Evolutionary conservation across 2,888 invertebrate species (phyloP), one percentile per base, ranked within the genome.

Genomic region (Caenorhabditis wallacei): DNA sequence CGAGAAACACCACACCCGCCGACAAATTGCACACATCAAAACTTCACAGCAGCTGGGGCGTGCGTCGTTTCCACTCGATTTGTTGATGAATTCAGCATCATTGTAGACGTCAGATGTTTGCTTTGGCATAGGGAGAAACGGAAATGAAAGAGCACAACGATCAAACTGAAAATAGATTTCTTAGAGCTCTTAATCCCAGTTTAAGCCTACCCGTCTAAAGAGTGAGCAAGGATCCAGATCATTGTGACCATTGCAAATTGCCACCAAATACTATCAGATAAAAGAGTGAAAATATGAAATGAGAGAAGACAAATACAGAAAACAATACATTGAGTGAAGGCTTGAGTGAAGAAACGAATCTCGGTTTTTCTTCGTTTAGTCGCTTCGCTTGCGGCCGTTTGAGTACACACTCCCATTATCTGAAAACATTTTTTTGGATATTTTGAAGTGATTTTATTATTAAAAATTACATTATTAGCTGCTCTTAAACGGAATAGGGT

Each of bases 161-260:
- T 80, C 11, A 80, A 40, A 2, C 79, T 79, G 64, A 63, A 69
- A 18, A 56, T 13, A 5, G 18, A 13, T 48, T 48, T 2, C 13
- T 48, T 8, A 18, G 3, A 48, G 46, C n/a, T 20, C 1, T 13
- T 48, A 48, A 48, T 48, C 46, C 18, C 18, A 30, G 30, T 5
- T 5, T 5, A 48, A 24, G n/a, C 46, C 11, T 57, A 75, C 64
- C 80, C 80, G 37, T 81, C 80, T n/a, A 70, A 22, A n/a, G 70
- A 75, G 26, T 81, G 80, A 8, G 74, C 75, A 11, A 63, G 54
- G 5, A 81, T 74, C 80, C 80, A 81, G 4, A 74, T 56, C 74
- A 81, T 81, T 10, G 80, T 81, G 18, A 81, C 80, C 80, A 75
- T 81, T 30, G 75, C 40, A 26, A 81, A 81, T 18, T 75, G 54